These are phyloP conservation scores for Promerops cafer DNA, from an alignment of 2,113 vertebrate genomes.

Conservation along the genomic window DNA sequence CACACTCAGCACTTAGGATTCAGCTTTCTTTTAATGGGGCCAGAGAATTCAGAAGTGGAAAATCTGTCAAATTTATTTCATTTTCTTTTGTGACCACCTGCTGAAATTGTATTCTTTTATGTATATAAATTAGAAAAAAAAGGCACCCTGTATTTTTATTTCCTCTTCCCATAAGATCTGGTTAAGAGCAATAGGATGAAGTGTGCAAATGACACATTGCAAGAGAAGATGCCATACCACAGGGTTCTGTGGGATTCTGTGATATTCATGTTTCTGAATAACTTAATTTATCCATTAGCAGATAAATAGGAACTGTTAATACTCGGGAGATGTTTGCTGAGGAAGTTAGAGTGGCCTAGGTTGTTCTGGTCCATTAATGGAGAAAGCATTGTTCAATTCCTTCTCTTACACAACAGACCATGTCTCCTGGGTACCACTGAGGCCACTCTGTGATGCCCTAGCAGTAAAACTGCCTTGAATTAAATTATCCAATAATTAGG, in stretches of 20 bases:
- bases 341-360: neutral
- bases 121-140: neutral
- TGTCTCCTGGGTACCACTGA: neutral
- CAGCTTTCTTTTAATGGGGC: neutral
- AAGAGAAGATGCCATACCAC: neutral
- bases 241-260: neutral
- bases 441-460: neutral
- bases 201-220: neutral
- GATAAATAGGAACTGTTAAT: neutral
- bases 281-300: constrained; percentile 8
- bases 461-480: neutral
- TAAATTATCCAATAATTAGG: neutral
- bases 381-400: neutral
- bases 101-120: neutral
- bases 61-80: neutral
- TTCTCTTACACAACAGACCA: neutral
- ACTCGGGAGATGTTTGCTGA: neutral
- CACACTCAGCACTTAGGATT: neutral
- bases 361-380: neutral
- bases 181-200: neutral
- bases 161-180: neutral
- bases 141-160: neutral
- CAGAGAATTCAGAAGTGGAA: neutral
- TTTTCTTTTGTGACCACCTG: neutral
- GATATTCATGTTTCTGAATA: neutral